A percentile compares a stretch with the other conserved stretches of the same genome.
phyloP scores from a whole-genome alignment of 2,113 vertebrate species.

The Ramphastos sulfuratus region DNA sequence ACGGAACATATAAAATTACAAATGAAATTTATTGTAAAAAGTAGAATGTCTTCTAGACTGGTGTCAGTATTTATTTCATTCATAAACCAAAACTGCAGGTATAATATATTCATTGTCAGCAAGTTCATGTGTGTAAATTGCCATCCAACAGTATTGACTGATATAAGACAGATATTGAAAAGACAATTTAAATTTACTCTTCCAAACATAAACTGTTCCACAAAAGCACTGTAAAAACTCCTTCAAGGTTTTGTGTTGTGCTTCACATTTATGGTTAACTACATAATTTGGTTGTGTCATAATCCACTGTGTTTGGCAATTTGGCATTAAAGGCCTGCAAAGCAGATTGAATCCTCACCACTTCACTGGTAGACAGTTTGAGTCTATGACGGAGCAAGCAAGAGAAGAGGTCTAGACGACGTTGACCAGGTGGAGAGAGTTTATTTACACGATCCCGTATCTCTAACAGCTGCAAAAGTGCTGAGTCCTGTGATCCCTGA shows the following conservation, averaged over 20 bases:
- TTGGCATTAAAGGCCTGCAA: constrained; percentile 91
- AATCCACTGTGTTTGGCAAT: constrained; percentile 93
- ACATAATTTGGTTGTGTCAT: constrained; percentile 96
- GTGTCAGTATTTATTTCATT: constrained; percentile 87
- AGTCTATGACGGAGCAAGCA: constrained; percentile 95
- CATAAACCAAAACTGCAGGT: constrained; percentile 80
- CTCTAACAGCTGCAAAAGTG: constrained; percentile 93
- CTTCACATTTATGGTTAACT: constrained; percentile 90
- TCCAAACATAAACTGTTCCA: constrained; percentile 84
- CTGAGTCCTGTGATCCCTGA: constrained; percentile 95
- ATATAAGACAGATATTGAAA: constrained; percentile 86
- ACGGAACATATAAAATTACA: constrained; percentile 98
- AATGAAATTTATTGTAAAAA: constrained; percentile 93
- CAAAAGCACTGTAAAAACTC: constrained; percentile 85
- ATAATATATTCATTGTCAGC: constrained; percentile 83
- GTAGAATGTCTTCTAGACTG: constrained; percentile 84
- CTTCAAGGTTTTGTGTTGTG: constrained; percentile 78
- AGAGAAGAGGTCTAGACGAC: constrained; percentile 91
- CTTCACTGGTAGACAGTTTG: constrained; percentile 93
- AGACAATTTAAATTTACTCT: constrained; percentile 85
- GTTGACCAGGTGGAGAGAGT: constrained; percentile 90
- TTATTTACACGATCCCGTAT: constrained; percentile 95
- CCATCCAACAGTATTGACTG: constrained; percentile 79
- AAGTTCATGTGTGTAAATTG: constrained; percentile 80
- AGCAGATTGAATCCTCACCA: constrained; percentile 91